A percentile compares a stretch with the other conserved stretches of the same genome.
Evolutionary conservation across 2,888 invertebrate genomes (phyloP).

Genomic region (Latheticus oryzae): DNA sequence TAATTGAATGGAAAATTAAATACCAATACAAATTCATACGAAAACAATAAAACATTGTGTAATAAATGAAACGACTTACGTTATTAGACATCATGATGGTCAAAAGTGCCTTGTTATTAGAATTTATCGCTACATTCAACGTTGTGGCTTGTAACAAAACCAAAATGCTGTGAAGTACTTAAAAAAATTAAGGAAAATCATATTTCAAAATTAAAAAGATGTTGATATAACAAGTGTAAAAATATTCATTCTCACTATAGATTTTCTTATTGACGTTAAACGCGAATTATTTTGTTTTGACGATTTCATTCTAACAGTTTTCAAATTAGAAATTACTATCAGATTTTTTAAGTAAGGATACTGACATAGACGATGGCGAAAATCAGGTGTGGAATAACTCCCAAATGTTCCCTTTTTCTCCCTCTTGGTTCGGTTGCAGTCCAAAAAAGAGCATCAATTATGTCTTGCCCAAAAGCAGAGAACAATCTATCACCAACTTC

Average conservation of each 20-base stretch:
- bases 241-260: neutral
- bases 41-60: neutral
- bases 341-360: slow-evolving; percentile 78
- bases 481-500: slow-evolving; percentile 97
- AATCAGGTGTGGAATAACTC: slow-evolving; percentile 89
- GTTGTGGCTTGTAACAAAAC: slow-evolving; percentile 97
- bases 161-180: slow-evolving; percentile 86
- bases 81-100: slow-evolving; percentile 99
- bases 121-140: slow-evolving; percentile 98
- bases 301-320: neutral
- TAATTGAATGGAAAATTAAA: too few species aligned
- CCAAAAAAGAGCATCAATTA: slow-evolving; percentile 98
- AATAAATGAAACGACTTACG: slow-evolving; percentile 81
- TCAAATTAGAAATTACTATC: too few species aligned
- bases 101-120: slow-evolving; percentile 96
- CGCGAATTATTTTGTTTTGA: too few species aligned
- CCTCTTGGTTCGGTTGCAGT: slow-evolving; percentile 96
- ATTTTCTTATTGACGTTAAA: too few species aligned
- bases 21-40: too few species aligned
- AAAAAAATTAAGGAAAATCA: slow-evolving; percentile 46
- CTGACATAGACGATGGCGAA: slow-evolving; percentile 94
- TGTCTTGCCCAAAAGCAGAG: slow-evolving; percentile 97
- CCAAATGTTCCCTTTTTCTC: slow-evolving; percentile 84
- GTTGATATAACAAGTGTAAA: neutral
- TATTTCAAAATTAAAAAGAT: neutral